Percentiles rank a stretch among this genome's conserved stretches.
Conservation (phyloP, 2,888 invertebrate species). For the Acrocera orbiculus region DNA sequence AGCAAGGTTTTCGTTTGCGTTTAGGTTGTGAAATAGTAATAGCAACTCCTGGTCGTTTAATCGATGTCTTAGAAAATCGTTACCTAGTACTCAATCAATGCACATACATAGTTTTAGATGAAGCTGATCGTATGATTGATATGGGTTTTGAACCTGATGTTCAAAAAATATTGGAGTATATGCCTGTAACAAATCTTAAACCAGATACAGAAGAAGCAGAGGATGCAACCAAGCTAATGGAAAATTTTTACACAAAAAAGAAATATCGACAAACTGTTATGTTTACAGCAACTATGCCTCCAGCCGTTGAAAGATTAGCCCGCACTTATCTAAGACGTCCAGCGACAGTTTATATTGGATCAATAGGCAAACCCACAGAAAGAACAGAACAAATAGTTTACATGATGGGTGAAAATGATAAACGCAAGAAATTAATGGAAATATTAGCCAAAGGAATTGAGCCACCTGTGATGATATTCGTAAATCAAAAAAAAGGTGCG, state of each 20-base stretch:
- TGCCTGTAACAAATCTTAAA: constrained; percentile 96
- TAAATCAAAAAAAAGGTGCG: constrained; percentile 99
- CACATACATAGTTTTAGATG: constrained; percentile 90
- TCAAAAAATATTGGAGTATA: constrained; percentile 90
- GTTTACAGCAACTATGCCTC: constrained; percentile 99
- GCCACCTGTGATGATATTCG: constrained; percentile 97
- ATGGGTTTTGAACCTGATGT: constrained; percentile 99
- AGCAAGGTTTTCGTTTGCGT: constrained; percentile 90
- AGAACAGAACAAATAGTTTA: constrained; percentile 94
- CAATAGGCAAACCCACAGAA: constrained; percentile 92
- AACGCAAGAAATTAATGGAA: constrained; percentile 89
- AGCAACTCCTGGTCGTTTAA: constrained; percentile 97
- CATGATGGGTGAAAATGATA: constrained; percentile 89
- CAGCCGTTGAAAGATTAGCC: constrained; percentile 91
- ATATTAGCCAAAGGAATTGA: constrained; percentile 79
- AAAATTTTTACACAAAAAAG: constrained; percentile 88
- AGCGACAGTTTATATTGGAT: constrained; percentile 94
- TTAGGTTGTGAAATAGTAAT: constrained; percentile 99
- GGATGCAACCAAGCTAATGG: constrained; percentile 74
- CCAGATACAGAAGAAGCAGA: constrained; percentile 98
- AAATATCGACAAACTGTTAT: constrained; percentile 99
- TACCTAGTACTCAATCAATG: constrained; percentile 94
- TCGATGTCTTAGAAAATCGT: constrained; percentile 95
- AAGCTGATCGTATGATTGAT: constrained; percentile 99
- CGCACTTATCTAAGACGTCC: constrained; percentile 87